phyloP scores from a whole-genome alignment of 2,888 invertebrate genomes.

The Oscheius sp. region DNA sequence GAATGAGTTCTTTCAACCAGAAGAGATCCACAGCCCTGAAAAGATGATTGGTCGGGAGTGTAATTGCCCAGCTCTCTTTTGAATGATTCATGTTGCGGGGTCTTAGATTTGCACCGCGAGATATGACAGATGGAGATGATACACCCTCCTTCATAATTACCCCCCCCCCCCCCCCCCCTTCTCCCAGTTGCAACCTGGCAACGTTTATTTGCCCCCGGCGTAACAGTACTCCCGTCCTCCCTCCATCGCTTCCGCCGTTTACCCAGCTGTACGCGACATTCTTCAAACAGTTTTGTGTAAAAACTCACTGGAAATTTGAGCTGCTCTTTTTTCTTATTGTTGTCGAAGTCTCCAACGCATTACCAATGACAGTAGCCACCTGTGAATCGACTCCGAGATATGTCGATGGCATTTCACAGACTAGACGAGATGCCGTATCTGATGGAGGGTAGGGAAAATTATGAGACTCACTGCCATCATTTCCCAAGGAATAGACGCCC shows the following conservation, averaged over 20 bases:
- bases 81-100: constrained; percentile 11
- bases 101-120: constrained; percentile 1
- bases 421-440: background rate
- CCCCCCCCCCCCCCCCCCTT: background rate
- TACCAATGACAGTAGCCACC: constrained; percentile 40
- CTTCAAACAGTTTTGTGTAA: constrained; percentile 13
- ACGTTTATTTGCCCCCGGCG: constrained; percentile 3
- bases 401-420: constrained; percentile 35
- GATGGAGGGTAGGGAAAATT: no score
- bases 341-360: constrained; percentile 38
- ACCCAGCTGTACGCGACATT: constrained; percentile 16
- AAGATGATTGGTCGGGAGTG: constrained; percentile 4
- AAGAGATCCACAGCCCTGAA: constrained; percentile 45
- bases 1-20: constrained; percentile 42
- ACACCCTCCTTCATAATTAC: background rate
- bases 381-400: constrained; percentile 31
- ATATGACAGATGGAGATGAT: constrained; percentile 1
- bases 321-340: constrained; percentile 38
- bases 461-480: constrained; percentile 6
- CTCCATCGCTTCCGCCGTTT: constrained; percentile 8
- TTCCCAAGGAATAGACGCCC: constrained; percentile 11
- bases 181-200: background rate
- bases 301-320: constrained; percentile 50
- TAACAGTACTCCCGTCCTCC: constrained; percentile 10
- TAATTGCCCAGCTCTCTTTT: background rate